These are phyloP conservation scores for Prunella himalayana DNA, from an alignment of 2,113 vertebrate species.

Conservation along the genomic window DNA sequence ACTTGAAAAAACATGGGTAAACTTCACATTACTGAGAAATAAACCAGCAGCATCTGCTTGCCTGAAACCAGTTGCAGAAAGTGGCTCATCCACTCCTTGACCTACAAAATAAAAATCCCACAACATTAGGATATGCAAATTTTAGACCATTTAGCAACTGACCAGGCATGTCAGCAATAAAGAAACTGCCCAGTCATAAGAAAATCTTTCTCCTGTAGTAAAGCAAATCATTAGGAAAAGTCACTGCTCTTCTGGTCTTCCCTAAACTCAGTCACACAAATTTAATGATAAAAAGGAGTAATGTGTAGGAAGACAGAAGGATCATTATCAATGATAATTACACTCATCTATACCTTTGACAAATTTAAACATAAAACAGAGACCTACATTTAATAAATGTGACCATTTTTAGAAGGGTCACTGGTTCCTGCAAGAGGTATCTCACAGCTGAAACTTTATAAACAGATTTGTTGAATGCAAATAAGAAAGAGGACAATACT, in stretches of 20 bases:
- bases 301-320: not conserved
- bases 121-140: not conserved
- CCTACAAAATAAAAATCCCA: constrained; percentile 68
- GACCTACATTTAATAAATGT: not conserved
- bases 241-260: not conserved
- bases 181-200: not conserved
- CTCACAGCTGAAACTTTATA: not conserved
- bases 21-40: constrained; percentile 82
- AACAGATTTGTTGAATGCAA: not conserved
- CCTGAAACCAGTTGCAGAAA: constrained; percentile 83
- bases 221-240: not conserved
- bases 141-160: not conserved
- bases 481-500: not conserved
- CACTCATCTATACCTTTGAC: not conserved
- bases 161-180: not conserved
- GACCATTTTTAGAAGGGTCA: not conserved
- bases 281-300: not conserved
- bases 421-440: not conserved
- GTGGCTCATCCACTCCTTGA: constrained; percentile 86
- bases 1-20: constrained; percentile 85
- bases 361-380: not conserved
- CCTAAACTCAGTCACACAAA: not conserved
- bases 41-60: constrained; percentile 85
- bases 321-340: not conserved
- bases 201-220: not conserved